Base-by-base conservation (phyloP, 2,888 invertebrate species). In the Brachyptera risi region DNA sequence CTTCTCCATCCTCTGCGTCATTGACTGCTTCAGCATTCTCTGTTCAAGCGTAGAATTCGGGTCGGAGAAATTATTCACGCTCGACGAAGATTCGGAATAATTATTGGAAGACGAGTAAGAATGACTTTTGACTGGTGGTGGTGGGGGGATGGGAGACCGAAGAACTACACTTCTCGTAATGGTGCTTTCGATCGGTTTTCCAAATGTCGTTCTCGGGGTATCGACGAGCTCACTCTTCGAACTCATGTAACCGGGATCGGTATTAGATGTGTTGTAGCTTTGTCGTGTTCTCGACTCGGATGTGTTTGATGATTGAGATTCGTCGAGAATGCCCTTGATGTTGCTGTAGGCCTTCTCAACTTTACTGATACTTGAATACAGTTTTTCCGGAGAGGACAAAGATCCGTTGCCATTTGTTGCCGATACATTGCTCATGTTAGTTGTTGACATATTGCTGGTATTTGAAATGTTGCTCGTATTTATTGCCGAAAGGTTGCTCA, bases 1-100 rank as follows among this genome's bases (percentile, higher is more conserved):
- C 71, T 83, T 81, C 17, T 85, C 82, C 0, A 84, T 82, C 65
- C 86, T 85, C 50, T 86, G 85, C 0, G 82, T 83, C n/a, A 83
- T 81, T 0, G 86, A 85, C 66, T 85, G 84, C 65, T 85, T 86
- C 3, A 84, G 76, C 75, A 83, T 83, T 68, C 81, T 83, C 67
- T 84, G 84, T 65, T 86, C 86, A 65, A 85, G 68, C n/a, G 77
- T 78, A 44, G 85, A 83, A 0, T 83, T 82, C 47, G 24, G n/a
- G 23, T 2, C 47, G 7, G 24, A 23, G 11, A 21, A 21, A 7
- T 7, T 15, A 4, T 7, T 15, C 9, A 15, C 40, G 11, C 9
- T 7, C 40, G 40, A 17, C 44, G 47, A 24, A 17, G 47, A 24
- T 11, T 71, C 72, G 1, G 72, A 70, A 62, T 73, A 81, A 67